Evolutionary conservation across 2,797 vertebrate species (phyloP), one percentile per base, ranked within the genome.

Genomic region (Echeneis naucrates): DNA sequence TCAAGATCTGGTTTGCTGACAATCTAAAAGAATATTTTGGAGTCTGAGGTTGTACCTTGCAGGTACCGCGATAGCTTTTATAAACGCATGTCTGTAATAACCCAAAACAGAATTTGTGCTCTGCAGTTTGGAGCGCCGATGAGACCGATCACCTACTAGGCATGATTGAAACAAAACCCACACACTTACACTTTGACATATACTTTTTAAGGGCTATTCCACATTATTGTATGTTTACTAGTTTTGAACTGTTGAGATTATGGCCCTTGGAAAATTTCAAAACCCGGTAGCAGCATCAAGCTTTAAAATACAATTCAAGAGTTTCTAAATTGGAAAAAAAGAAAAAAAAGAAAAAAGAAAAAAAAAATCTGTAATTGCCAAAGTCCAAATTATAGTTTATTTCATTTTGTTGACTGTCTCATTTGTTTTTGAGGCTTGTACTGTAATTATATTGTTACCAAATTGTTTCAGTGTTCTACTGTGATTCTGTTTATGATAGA

Each of bases 121-220:
- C 26, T 67, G 55, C 62, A 57, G 67, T 62, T 75, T 61, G 82
- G 47, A 69, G 61, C 69, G 88, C 23, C 11, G 68, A 83, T 51
- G 23, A 87, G 38, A 80, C 69, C 47, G 72, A 71, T 74, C 55
- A 79, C 80, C 75, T 73, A 59, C 67, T 58, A 77, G 72, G 79
- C 81, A 86, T 81, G 85, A 88, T 56, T 60, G 30, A 74, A 68
- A 56, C 33, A 55, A 72, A 74, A 78, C 65, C 50, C 47, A 77
- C 61, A 85, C 63, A 69, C 52, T 80, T 69, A 87, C 75, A 87
- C 85, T 84, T 80, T 56, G 52, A 81, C 78, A 60, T 88, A 76
- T 82, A 88, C 84, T 80, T 91, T 92, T 86, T 68, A 94, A 95
- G 94, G 94, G 95, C 94, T 95, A 94, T 88, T 92, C 85, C 86